Percentiles rank a stretch among this genome's conserved stretches.
Evolutionary conservation across 2,113 vertebrate species (phyloP).

Genomic region (Callithrix jacchus): DNA sequence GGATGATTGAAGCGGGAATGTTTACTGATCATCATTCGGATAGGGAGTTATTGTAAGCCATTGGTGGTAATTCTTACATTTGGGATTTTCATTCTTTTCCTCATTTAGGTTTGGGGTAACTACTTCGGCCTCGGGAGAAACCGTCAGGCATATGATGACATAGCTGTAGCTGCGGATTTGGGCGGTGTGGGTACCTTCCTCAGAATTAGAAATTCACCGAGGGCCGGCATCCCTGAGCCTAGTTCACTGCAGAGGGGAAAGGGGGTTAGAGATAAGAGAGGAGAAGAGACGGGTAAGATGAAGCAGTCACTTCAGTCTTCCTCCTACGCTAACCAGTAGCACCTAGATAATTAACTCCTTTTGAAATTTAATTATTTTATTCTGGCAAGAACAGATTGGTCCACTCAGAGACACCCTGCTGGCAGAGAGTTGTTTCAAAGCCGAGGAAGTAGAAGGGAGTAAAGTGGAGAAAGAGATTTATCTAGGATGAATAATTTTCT

Average conservation of each 20-base stretch:
- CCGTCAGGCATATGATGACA: not conserved
- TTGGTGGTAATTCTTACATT: not conserved
- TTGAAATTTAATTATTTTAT: constrained; percentile 26
- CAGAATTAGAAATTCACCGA: not conserved
- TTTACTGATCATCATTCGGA: not conserved
- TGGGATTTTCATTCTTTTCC: not conserved
- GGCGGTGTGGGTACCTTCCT: not conserved
- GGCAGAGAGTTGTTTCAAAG: constrained; percentile 25
- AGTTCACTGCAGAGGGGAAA: not conserved
- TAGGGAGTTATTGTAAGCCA: not conserved
- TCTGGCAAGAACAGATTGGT: not conserved
- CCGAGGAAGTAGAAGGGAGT: constrained; percentile 29
- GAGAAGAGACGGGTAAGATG: not conserved
- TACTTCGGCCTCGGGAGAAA: not conserved
- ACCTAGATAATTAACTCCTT: constrained; percentile 58
- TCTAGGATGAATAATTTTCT: constrained; percentile 17
- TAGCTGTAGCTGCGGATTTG: not conserved
- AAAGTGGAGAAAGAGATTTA: not conserved
- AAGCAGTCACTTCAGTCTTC: not conserved
- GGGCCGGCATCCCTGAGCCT: not conserved
- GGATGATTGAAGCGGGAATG: not conserved
- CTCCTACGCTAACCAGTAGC: not conserved
- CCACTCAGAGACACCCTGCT: constrained; percentile 39
- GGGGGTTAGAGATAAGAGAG: not conserved
- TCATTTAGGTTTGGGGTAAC: not conserved